Evolutionary conservation across 2,888 invertebrate species (phyloP).

Genomic region (Drosophila peninsularis): DNA sequence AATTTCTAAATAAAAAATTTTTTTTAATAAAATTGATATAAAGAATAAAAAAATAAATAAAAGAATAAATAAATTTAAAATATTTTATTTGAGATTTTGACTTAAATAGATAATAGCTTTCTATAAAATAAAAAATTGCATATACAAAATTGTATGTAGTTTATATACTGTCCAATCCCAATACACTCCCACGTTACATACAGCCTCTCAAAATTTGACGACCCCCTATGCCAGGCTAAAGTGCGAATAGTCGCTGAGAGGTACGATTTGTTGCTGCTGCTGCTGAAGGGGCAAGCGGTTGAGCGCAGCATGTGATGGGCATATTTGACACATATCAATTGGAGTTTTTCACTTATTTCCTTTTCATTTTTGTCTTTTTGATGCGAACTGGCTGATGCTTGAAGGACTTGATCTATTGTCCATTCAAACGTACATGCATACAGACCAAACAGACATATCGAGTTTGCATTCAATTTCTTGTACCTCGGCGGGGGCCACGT

Average conservation of each 20-base stretch:
- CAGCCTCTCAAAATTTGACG: neutral
- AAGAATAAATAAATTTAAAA: too few relatives aligned
- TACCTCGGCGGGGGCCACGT: conserved; percentile 29
- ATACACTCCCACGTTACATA: neutral
- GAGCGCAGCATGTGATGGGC: conserved; percentile 53
- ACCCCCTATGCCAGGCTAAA: conserved; percentile 3
- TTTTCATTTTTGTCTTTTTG: conserved; percentile 19
- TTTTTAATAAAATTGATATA: too few relatives aligned
- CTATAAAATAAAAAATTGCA: too few relatives aligned
- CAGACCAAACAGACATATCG: conserved; percentile 28
- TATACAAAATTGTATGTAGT: too few relatives aligned
- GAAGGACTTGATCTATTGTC: conserved; percentile 45
- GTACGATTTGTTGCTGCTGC: conserved; percentile 7
- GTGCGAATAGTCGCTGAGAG: conserved; percentile 10
- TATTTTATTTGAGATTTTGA: too few relatives aligned
- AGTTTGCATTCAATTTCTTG: conserved; percentile 44
- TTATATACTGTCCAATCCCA: too few relatives aligned
- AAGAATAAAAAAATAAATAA: too few relatives aligned
- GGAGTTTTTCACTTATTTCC: conserved; percentile 30
- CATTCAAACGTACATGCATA: conserved; percentile 57
- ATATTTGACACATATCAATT: conserved; percentile 73
- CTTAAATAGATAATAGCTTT: too few relatives aligned
- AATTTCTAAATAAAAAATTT: too few relatives aligned
- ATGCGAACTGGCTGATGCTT: conserved; percentile 9
- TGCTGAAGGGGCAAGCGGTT: conserved; percentile 23